Conservation (phyloP, 1,140 invertebrate genomes). For the Phenacoccus solenopsis region DNA sequence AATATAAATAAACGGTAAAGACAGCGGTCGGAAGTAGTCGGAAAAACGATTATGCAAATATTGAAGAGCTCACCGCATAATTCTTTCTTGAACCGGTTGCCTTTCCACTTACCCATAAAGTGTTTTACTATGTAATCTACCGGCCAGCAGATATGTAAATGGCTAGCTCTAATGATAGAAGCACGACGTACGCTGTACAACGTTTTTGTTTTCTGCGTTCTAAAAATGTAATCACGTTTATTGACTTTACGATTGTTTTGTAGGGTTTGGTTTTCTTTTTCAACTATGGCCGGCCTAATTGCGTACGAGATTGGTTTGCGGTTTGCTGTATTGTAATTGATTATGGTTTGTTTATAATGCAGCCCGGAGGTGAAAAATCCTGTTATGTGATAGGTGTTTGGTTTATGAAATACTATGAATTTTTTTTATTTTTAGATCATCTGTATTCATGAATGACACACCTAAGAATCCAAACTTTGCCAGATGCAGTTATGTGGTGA, state of each 20-base stretch:
- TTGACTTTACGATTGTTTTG: neutral
- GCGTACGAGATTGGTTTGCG: neutral
- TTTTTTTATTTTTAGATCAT: too few relatives aligned
- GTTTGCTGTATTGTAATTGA: neutral
- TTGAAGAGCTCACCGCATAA: neutral
- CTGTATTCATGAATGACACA: too few relatives aligned
- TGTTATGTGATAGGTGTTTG: too few relatives aligned
- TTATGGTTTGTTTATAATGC: neutral
- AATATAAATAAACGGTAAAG: neutral
- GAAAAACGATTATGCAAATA: slow-evolving; percentile 2
- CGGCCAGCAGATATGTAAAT: neutral
- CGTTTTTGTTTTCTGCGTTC: too few relatives aligned
- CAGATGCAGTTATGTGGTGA: too few relatives aligned
- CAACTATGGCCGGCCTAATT: neutral
- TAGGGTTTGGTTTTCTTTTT: neutral
- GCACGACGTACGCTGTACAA: neutral
- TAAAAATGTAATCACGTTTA: slow-evolving; percentile 3
- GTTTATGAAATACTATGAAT: too few relatives aligned
- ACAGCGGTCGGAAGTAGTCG: neutral
- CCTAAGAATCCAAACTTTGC: too few relatives aligned
- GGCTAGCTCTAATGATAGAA: neutral
- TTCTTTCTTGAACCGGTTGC: neutral
- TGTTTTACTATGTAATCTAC: neutral
- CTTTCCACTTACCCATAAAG: slow-evolving; percentile 1
- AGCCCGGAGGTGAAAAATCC: too few relatives aligned